Evolutionary conservation across 2,113 vertebrate genomes (phyloP), one percentile per base, ranked within the genome.

Genomic region (Thymallus thymallus): DNA sequence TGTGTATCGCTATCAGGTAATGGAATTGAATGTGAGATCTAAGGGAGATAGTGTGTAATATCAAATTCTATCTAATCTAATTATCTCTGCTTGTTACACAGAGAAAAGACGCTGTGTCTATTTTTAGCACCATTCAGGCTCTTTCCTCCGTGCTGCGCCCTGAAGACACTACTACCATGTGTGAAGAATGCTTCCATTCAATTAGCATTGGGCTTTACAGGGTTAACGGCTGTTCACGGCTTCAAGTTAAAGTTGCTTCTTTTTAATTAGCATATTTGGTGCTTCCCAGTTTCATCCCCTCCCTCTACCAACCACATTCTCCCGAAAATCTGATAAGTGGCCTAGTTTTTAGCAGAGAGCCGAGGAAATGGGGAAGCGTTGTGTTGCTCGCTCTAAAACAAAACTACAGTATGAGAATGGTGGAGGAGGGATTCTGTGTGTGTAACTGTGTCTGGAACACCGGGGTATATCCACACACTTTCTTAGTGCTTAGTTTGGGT

Each of bases 61-160:
- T 77, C 63, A 65, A 68, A 82, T 76, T 75, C 73, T 69, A 75
- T 80, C 61, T 79, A 75, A 73, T 83, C 32, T 26, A 83, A 73
- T 84, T 82, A 35, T 77, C 76, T 76, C 3, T 68, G 73, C 58
- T 48, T 69, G 64, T 68, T 70, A 74, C 55, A 22, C 48, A 72
- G 67, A 82, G 69, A 84, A 74, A 71, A 35, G 45, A 60, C 6
- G 2, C 29, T 22, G 69, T 55, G 60, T 60, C 68, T 89, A 83
- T 84, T 85, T 88, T 85, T 86, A 85, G 68, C 74, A 51, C 68
- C 62, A 69, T 80, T 86, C 77, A 82, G n/a, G 22, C 68, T 72
- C 65, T 64, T 61, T 68, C 46, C 68, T 76, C 69, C 68, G 20
- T 60, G 72, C 63, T 77, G 20, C 58, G 51, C 10, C 76, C 76